Evolutionary conservation across 2,113 vertebrate species (phyloP).

Genomic region (Globicephala melas): DNA sequence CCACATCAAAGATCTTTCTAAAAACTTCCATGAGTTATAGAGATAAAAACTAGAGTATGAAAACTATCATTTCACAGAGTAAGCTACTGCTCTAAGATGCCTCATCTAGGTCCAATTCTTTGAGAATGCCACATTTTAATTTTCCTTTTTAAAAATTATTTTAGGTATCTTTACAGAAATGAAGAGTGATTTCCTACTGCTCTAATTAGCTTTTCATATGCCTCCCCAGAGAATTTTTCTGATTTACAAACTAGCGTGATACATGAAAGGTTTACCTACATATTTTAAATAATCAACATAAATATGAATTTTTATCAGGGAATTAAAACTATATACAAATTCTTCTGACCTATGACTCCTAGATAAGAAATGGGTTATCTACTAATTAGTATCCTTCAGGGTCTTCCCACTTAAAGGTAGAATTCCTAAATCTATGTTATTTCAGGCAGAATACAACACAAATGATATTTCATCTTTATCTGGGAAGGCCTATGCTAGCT

Average conservation of each 20-base stretch:
- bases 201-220: slow-evolving; percentile 30
- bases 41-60: not conserved
- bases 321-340: slow-evolving; percentile 12
- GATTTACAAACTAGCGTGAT: slow-evolving; percentile 21
- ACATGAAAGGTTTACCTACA: not conserved
- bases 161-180: slow-evolving; percentile 12
- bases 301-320: slow-evolving; percentile 36
- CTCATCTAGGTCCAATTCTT: not conserved
- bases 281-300: slow-evolving; percentile 37
- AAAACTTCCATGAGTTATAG: not conserved
- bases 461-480: not conserved
- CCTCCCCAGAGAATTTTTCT: slow-evolving; percentile 3
- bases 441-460: not conserved
- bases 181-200: not conserved
- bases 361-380: not conserved
- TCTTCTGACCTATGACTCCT: not conserved
- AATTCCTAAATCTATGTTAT: not conserved
- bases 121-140: not conserved
- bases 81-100: not conserved
- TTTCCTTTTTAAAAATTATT: not conserved
- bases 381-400: not conserved
- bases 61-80: not conserved
- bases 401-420: not conserved
- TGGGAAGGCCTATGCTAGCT: not conserved
- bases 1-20: not conserved